Conservation (phyloP, 2,888 invertebrate species). For the Elmis aenea region DNA sequence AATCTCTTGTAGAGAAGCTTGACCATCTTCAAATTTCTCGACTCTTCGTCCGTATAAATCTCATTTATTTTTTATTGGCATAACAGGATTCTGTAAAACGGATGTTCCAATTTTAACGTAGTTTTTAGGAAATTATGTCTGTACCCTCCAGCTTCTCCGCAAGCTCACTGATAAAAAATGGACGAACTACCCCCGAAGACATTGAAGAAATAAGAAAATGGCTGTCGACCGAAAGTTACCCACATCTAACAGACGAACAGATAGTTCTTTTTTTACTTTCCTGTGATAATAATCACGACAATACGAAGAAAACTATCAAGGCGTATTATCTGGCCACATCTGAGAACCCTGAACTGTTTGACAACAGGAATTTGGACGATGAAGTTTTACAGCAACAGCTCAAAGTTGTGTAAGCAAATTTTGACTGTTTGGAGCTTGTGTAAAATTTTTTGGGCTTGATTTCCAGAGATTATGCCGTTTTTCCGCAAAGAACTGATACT, state of each 20-base stretch:
- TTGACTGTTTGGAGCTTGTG: background rate
- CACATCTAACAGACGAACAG: conserved; percentile 53
- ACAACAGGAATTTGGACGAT: conserved; percentile 48
- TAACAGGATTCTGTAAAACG: too few relatives aligned
- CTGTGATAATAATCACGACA: conserved; percentile 57
- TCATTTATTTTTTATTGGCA: too few relatives aligned
- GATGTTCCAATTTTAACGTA: too few relatives aligned
- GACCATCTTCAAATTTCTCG: too few relatives aligned
- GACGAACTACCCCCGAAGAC: conserved; percentile 32
- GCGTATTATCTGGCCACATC: conserved; percentile 57
- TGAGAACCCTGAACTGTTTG: conserved; percentile 60
- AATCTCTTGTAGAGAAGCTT: too few relatives aligned
- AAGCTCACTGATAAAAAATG: conserved; percentile 17
- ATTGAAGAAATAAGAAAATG: conserved; percentile 35
- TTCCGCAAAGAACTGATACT: conserved; percentile 56
- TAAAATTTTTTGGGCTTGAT: conserved; percentile 1
- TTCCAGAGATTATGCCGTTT: conserved; percentile 39
- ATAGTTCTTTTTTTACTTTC: conserved; percentile 57
- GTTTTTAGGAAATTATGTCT: too few relatives aligned
- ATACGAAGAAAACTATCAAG: conserved; percentile 58
- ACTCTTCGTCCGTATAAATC: too few relatives aligned
- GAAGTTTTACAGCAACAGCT: conserved; percentile 45
- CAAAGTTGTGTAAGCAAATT: conserved; percentile 52
- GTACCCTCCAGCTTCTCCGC: conserved; percentile 8
- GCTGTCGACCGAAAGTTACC: conserved; percentile 30